Percentiles rank a stretch among this genome's conserved stretches.
Evolutionary conservation across 2,888 invertebrate genomes (phyloP).

Genomic region (Ptychoptera contaminata): DNA sequence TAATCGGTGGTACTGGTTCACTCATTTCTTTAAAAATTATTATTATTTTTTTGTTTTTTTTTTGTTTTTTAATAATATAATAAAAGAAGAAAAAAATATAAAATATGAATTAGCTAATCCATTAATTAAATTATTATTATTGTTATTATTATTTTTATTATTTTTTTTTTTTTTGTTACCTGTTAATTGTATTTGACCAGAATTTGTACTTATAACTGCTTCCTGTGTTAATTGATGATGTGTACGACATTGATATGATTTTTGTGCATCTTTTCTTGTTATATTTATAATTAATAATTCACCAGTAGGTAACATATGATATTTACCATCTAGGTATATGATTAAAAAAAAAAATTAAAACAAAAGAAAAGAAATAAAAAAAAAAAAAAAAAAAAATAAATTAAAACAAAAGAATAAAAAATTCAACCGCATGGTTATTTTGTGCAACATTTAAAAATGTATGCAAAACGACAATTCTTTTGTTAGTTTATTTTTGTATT

Average conservation of each 20-base stretch:
- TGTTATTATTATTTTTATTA: no score
- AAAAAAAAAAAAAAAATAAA: no score
- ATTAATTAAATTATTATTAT: neutral
- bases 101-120: neutral
- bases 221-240: slow-evolving; percentile 43
- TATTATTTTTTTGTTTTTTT: no score
- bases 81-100: neutral
- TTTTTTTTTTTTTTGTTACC: slow-evolving; percentile 25
- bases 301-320: slow-evolving; percentile 41
- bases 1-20: slow-evolving; percentile 39
- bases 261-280: slow-evolving; percentile 36
- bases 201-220: slow-evolving; percentile 39
- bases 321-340: slow-evolving; percentile 35
- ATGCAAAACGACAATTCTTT: no score
- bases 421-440: no score
- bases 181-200: slow-evolving; percentile 38
- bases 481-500: no score
- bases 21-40: slow-evolving; percentile 30
- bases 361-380: no score
- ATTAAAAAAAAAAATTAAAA: no score
- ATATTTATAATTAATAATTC: slow-evolving; percentile 44
- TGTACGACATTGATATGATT: slow-evolving; percentile 42
- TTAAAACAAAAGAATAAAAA: no score
- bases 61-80: no score
- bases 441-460: no score